phyloP scores from a whole-genome alignment of 2,797 vertebrate species.

The Thalassophryne amazonica region DNA sequence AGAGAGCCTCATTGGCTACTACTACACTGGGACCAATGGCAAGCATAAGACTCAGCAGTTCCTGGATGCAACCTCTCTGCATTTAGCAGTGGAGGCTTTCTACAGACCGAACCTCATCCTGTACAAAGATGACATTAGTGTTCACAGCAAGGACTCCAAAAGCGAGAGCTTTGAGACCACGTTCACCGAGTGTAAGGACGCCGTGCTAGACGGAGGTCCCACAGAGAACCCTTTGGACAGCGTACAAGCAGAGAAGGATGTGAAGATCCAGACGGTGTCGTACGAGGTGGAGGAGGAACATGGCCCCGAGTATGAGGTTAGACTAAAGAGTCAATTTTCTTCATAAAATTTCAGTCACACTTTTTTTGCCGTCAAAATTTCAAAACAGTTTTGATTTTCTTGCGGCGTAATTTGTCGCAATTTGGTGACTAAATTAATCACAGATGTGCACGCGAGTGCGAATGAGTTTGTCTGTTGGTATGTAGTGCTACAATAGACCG shows the following conservation, averaged over 20 bases:
- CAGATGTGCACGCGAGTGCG: too few species aligned
- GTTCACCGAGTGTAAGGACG: constrained; percentile 84
- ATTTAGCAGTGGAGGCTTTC: constrained; percentile 89
- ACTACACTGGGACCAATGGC: constrained; percentile 75
- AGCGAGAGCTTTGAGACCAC: constrained; percentile 89
- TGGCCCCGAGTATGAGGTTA: constrained; percentile 86
- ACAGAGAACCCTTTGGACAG: constrained; percentile 46
- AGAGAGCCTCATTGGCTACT: constrained; percentile 86
- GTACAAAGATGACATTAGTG: constrained; percentile 80
- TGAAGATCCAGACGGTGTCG: constrained; percentile 89
- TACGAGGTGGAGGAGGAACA: constrained; percentile 90
- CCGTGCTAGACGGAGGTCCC: constrained; percentile 43
- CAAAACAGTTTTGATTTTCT: too few species aligned
- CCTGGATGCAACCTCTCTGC: constrained; percentile 89
- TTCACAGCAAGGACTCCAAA: constrained; percentile 86
- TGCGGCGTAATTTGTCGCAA: too few species aligned
- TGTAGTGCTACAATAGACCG: too few species aligned
- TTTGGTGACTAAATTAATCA: too few species aligned
- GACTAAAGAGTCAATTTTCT: too few species aligned
- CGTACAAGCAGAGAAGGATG: constrained; percentile 76
- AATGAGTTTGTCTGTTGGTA: too few species aligned
- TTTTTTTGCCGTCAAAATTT: too few species aligned
- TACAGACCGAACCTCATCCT: constrained; percentile 87
- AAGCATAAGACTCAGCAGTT: constrained; percentile 83
- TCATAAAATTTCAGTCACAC: too few species aligned